Percentiles rank a stretch among this genome's conserved stretches.
phyloP scores from a whole-genome alignment of 2,113 vertebrate species.

The Phodopus roborovskii region DNA sequence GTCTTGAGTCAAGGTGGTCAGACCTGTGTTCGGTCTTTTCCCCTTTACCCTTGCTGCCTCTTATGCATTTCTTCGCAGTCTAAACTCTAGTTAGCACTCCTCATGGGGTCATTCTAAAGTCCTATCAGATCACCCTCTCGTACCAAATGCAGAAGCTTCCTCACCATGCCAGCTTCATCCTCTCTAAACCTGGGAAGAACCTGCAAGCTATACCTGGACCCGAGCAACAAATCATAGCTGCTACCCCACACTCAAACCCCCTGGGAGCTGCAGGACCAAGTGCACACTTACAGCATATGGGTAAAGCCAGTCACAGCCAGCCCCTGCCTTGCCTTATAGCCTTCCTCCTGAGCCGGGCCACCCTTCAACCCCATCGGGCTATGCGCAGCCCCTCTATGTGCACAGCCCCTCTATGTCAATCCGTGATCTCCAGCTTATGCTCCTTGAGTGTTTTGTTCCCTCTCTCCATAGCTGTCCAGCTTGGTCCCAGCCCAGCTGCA shows the following conservation, averaged over 20 bases:
- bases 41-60: neutral
- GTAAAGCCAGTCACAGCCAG: neutral
- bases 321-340: neutral
- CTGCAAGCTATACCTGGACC: neutral
- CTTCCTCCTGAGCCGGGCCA: neutral
- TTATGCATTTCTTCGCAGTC: neutral
- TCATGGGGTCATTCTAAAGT: neutral
- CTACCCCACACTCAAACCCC: rapidly evolving
- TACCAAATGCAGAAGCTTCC: neutral
- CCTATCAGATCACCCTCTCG: neutral
- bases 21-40: neutral
- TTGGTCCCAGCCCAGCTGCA: neutral
- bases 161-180: rapidly evolving
- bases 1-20: neutral
- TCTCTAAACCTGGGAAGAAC: neutral
- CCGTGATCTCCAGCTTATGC: neutral
- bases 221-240: neutral
- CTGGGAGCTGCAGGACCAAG: rapidly evolving
- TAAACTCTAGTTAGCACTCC: neutral
- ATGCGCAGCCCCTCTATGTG: rapidly evolving
- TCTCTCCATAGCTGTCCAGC: neutral
- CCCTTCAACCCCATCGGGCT: neutral
- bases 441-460: neutral
- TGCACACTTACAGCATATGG: neutral
- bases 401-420: rapidly evolving